phyloP scores from a whole-genome alignment of 1,140 invertebrate genomes.

The Drosophila sulfurigaster region DNA sequence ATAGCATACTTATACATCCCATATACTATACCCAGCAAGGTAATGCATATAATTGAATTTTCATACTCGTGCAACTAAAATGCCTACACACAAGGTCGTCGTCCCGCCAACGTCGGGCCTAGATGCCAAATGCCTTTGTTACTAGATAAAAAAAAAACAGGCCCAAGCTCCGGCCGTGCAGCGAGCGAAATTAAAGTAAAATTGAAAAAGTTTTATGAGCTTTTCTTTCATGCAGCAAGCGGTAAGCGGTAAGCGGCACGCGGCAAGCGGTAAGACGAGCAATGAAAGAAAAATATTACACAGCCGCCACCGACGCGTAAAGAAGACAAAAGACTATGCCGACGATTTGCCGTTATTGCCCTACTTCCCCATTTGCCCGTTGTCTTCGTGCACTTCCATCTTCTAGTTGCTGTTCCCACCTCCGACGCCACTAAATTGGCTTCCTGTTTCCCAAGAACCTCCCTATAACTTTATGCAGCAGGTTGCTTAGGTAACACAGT shows the following conservation, averaged over 20 bases:
- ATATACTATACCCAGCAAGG: constrained; percentile 46
- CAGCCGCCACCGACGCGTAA: constrained; percentile 74
- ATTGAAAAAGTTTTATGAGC: constrained; percentile 85
- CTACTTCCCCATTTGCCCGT: not conserved
- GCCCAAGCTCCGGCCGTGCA: constrained; percentile 39
- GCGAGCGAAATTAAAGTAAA: constrained; percentile 77
- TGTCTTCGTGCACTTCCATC: constrained; percentile 16
- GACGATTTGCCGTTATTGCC: constrained; percentile 39
- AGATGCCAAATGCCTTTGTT: constrained; percentile 64
- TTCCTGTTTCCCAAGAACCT: constrained; percentile 42
- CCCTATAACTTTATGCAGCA: constrained; percentile 74
- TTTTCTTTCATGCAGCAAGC: constrained; percentile 68
- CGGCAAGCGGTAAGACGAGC: constrained; percentile 21
- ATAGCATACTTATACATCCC: constrained; percentile 7
- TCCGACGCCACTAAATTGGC: constrained; percentile 64
- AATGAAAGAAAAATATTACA: constrained; percentile 78
- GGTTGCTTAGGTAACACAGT: constrained; percentile 82
- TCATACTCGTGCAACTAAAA: constrained; percentile 77
- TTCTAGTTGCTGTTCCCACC: constrained; percentile 32
- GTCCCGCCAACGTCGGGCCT: constrained; percentile 9
- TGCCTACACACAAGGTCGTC: constrained; percentile 41
- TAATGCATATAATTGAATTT: constrained; percentile 84
- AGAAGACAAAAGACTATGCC: constrained; percentile 67
- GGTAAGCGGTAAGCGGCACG: constrained; percentile 18
- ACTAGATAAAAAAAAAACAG: constrained; percentile 63